Evolutionary conservation across 2,888 invertebrate genomes (phyloP).

Genomic region (Crossocerus cetratus): DNA sequence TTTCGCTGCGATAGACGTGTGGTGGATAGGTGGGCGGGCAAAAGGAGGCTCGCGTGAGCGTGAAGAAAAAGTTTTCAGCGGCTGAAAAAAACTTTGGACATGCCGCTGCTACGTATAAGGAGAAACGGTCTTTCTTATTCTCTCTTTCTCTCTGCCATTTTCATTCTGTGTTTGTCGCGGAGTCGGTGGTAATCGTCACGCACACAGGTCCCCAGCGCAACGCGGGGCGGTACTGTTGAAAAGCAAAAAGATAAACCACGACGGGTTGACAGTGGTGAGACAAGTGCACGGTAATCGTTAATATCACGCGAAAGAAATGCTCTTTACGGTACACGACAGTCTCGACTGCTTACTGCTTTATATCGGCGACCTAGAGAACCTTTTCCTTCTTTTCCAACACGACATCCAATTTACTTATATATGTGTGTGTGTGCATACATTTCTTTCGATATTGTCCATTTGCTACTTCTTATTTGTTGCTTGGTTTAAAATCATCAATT

Average conservation of each 20-base stretch:
- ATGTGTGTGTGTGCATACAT: no score
- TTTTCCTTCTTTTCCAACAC: no score
- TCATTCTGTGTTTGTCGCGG: no score
- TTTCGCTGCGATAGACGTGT: constrained; percentile 8
- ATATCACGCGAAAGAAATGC: constrained; percentile 23
- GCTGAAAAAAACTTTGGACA: constrained; percentile 51
- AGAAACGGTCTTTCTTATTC: constrained; percentile 4
- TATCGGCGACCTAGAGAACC: no score
- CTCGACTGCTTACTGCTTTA: not conserved
- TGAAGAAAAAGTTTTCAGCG: constrained; percentile 43
- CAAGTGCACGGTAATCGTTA: no score
- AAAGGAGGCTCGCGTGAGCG: constrained; percentile 42
- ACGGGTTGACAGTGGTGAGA: constrained; percentile 12
- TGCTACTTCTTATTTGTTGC: no score
- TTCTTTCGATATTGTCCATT: no score
- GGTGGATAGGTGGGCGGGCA: not conserved
- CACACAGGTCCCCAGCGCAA: constrained; percentile 19
- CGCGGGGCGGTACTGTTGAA: constrained; percentile 28
- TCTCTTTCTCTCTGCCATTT: no score
- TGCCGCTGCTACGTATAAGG: constrained; percentile 28
- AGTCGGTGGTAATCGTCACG: constrained; percentile 39
- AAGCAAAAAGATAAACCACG: constrained; percentile 13
- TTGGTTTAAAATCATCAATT: no score
- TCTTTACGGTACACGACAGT: not conserved
- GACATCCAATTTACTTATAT: no score